Evolutionary conservation across 2,888 invertebrate genomes (phyloP).

Genomic region (Philereme vetulata): DNA sequence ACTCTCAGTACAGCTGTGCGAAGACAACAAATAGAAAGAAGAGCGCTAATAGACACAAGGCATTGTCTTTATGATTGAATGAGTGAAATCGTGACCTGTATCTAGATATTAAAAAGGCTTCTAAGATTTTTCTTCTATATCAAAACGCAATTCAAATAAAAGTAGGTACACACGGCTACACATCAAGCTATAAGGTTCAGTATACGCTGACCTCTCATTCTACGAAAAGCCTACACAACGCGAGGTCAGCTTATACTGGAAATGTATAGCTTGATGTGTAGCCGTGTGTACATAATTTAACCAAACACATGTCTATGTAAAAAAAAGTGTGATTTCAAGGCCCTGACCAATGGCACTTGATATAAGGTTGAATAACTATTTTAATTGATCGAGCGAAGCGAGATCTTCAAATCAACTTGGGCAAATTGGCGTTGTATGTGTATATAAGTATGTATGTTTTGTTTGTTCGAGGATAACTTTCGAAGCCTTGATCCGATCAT

Average conservation of each 20-base stretch:
- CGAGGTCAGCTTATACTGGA: too few species aligned
- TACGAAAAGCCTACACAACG: too few species aligned
- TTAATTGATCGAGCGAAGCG: background rate
- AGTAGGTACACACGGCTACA: too few species aligned
- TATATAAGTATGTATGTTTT: too few species aligned
- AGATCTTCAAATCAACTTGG: too few species aligned
- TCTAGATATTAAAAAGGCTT: background rate
- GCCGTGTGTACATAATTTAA: background rate
- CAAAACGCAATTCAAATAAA: background rate
- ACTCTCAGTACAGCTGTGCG: constrained; percentile 10
- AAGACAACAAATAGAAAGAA: background rate
- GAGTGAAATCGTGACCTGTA: constrained; percentile 1
- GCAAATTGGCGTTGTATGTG: too few species aligned
- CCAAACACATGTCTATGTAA: constrained; percentile 5
- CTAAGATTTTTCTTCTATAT: constrained; percentile 4
- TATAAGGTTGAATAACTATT: constrained; percentile 12
- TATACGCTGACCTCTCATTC: too few species aligned
- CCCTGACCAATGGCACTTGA: background rate
- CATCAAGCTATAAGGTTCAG: too few species aligned
- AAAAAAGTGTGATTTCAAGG: background rate
- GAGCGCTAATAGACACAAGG: constrained; percentile 31
- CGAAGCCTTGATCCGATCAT: too few species aligned
- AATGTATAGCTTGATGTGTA: too few species aligned
- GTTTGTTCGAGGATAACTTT: too few species aligned
- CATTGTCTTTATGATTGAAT: constrained; percentile 2